These are phyloP conservation scores for Varecia variegata DNA, from an alignment of 2,797 vertebrate genomes.

Conservation along the genomic window DNA sequence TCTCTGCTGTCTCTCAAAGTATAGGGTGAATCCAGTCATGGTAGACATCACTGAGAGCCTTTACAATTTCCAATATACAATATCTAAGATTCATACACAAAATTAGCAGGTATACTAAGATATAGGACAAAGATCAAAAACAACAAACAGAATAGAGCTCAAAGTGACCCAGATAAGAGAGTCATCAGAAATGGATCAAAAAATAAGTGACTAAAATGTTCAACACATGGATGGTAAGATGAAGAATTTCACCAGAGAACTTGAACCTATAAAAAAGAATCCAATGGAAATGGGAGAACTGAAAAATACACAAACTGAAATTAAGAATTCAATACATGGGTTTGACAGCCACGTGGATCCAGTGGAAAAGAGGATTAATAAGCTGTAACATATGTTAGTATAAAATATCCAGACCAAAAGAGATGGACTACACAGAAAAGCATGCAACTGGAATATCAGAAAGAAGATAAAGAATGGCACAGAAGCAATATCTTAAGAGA, in stretches of 20 bases:
- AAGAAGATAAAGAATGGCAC: not conserved
- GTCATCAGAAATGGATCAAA: not conserved
- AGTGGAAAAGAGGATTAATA: not conserved
- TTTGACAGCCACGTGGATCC: not conserved
- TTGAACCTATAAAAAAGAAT: not conserved
- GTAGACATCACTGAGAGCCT: not conserved
- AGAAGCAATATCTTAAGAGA: not conserved
- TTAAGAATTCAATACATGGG: not conserved
- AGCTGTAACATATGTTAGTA: not conserved
- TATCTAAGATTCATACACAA: not conserved
- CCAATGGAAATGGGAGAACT: not conserved
- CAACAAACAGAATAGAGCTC: not conserved
- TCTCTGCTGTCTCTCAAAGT: not conserved
- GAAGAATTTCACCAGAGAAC: not conserved
- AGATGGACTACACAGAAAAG: not conserved
- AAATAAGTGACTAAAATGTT: constrained; percentile 15
- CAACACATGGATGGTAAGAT: not conserved
- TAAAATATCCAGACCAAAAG: not conserved
- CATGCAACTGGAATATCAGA: not conserved
- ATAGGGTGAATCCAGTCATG: not conserved
- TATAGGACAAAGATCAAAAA: not conserved
- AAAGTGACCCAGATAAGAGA: not conserved
- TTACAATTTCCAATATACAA: not conserved
- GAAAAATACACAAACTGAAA: not conserved
- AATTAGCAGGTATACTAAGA: not conserved